A percentile compares a stretch with the other conserved stretches of the same genome.
Conservation (phyloP, 2,113 vertebrate species). For the Ptychochromis oligacanthus region DNA sequence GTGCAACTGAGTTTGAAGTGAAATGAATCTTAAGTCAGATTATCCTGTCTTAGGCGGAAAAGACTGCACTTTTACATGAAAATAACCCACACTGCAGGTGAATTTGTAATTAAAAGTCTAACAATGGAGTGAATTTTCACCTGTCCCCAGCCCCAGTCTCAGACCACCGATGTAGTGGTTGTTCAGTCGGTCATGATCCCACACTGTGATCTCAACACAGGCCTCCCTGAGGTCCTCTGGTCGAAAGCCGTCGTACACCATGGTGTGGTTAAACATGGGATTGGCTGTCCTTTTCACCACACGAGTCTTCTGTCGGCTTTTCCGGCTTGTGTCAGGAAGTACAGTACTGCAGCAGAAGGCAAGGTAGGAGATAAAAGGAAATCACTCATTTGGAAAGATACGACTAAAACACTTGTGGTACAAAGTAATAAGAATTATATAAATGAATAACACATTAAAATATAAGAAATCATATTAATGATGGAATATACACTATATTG, state of each 20-base stretch:
- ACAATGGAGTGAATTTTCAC: conserved; percentile 65
- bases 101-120: neutral
- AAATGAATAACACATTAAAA: neutral
- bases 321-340: conserved; percentile 89
- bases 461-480: neutral
- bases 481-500: too few species aligned
- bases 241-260: conserved; percentile 92
- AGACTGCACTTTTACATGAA: neutral
- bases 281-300: conserved; percentile 86
- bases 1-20: neutral
- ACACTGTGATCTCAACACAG: conserved; percentile 92
- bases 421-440: neutral
- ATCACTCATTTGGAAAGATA: neutral
- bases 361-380: neutral
- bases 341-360: conserved; percentile 78
- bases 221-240: conserved; percentile 88
- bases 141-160: conserved; percentile 91
- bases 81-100: too few species aligned
- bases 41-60: neutral
- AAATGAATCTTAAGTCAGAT: neutral
- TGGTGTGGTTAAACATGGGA: conserved; percentile 94
- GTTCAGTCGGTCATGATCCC: conserved; percentile 89
- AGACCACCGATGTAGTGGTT: conserved; percentile 92
- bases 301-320: conserved; percentile 90
- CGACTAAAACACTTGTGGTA: neutral